Base-by-base conservation (phyloP, 2,888 invertebrate genomes). In the Gnatocerus cornutus region DNA sequence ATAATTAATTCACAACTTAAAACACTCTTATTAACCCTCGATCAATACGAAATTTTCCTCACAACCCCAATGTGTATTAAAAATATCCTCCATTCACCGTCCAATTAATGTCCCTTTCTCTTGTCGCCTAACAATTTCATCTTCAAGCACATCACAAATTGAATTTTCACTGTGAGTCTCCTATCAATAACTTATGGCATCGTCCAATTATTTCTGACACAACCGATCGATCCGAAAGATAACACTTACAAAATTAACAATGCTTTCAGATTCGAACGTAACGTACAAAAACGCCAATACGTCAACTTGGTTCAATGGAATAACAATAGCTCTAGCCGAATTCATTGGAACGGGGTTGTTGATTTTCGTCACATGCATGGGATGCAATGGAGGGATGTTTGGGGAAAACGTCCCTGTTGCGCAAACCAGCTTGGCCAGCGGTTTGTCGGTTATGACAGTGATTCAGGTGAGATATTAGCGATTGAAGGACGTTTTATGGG, bases 361-460 rank as follows among this genome's bases (percentile, higher is more conserved):
- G 9, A 82, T 94, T 9, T 88, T 91, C 68, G 83, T 94, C 6
- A 92, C 93, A 1, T 94, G 93, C 79, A 91, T 92, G 90, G 87
- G 91, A 0, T 88, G 89, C 69, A 85, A 90, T 27, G 80, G 71
- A 27, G 78, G 78, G 6, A 71, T 80, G 37, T 77, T 77, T 48
- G 74, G 71, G 9, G 72, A 70, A 27, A 72, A 74, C 4, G 46
- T 76, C 39, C 74, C 80, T 14, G 48, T 73, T 12, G 72, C 82
- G 68, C 83, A 83, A 66, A 68, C 74, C 14, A 79, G 89, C 0
- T 77, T 91, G 2, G 87, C 87, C 56, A 92, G 93, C 74, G 93
- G 93, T 53, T 84, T 93, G 39, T 87, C 89, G 0, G 90, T 93
- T 53, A 86, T 91, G 81, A 86, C 90, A 30, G 87, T 90, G 72